Percentiles rank a stretch among this genome's conserved stretches.
phyloP scores from a whole-genome alignment of 2,113 vertebrate genomes.

The Poeciliopsis prolifica region DNA sequence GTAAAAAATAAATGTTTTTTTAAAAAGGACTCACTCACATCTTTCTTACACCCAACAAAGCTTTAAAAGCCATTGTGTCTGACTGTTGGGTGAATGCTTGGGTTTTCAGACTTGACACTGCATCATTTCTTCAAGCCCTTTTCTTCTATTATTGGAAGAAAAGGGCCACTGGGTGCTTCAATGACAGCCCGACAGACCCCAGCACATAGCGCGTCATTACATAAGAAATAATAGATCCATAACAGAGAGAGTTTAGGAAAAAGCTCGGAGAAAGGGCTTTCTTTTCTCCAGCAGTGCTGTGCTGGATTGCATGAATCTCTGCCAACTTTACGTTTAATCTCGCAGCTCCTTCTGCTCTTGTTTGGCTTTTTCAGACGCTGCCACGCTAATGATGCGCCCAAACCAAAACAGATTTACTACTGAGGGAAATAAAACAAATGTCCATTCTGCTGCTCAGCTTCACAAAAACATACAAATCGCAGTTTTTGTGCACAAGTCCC shows the following conservation, averaged over 20 bases:
- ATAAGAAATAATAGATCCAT: conserved; percentile 58
- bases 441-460: not conserved
- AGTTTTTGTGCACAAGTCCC: not conserved
- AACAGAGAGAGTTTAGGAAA: conserved; percentile 38
- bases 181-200: conserved; percentile 27
- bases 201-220: conserved; percentile 41
- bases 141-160: conserved; percentile 2
- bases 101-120: not conserved
- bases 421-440: conserved; percentile 7
- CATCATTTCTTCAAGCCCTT: conserved; percentile 11
- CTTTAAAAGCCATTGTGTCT: too few species aligned
- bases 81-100: too few species aligned
- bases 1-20: too few species aligned
- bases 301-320: conserved; percentile 50
- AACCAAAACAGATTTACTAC: conserved; percentile 24
- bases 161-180: not conserved
- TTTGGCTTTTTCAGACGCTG: conserved; percentile 26
- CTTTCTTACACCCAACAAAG: too few species aligned
- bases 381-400: conserved; percentile 10
- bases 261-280: conserved; percentile 41
- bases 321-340: conserved; percentile 63
- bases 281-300: conserved; percentile 33
- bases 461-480: not conserved
- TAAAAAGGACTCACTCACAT: too few species aligned
- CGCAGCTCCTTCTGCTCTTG: conserved; percentile 13